Base-by-base conservation (phyloP, 2,797 vertebrate species). In the Xiphorhynchus erythropygius region DNA sequence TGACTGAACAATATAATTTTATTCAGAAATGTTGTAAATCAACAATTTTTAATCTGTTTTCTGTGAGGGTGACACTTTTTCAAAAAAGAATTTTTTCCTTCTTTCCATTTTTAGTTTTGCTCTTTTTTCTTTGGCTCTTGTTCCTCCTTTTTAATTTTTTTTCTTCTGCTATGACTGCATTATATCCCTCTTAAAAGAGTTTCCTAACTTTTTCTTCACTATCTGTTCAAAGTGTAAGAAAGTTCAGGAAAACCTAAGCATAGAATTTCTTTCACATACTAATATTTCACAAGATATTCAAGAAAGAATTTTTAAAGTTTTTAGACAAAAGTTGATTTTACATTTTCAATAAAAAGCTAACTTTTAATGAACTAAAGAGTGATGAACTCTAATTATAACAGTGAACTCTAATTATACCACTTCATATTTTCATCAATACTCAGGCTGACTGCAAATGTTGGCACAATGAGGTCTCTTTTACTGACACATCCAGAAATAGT, bases 401-500 rank as follows among this genome's bases (percentile, higher is more conserved):
- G 57, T 41, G 52, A 92, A 75, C 50, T 68, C 15, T 85, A 96
- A 94, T 95, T 87, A 91, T 77, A 89, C 57, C 56, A 56, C 75
- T 92, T 95, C 60, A 78, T 92, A 77, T 91, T 92, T 92, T 92
- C 65, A 55, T 91, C 5, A 19, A 47, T 92, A 84, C 47, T 82
- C 50, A 67, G 75, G 56, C 76, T 91, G 91, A 94, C 87, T 96
- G 79, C 82, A 92, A 75, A 92, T 4, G 39, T 70, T 88, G 67
- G 87, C 87, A 93, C 65, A 94, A 87, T 87, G 79, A 92, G 39
- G 41, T 64, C 24, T 93, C 6, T 94, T 89, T 80, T 78, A 89
- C 79, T 94, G 91, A 84, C 79, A 50, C 23, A 84, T 62, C 69
- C 82, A 94, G 74, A 86, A 95, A 91, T 91, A 96, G 65, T 60